phyloP scores from a whole-genome alignment of 1,140 invertebrate species.

The Ectropis grisescens region DNA sequence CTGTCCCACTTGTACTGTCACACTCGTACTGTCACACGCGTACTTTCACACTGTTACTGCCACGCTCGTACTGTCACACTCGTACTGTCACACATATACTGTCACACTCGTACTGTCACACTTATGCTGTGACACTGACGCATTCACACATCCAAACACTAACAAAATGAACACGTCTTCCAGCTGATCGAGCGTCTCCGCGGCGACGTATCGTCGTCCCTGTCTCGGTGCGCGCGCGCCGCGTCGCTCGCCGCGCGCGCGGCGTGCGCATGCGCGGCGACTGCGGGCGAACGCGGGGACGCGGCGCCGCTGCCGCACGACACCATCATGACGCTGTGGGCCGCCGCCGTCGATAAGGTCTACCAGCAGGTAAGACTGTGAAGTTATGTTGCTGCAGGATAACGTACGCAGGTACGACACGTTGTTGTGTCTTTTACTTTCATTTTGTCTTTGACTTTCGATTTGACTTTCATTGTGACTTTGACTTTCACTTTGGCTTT shows the following conservation, averaged over 20 bases:
- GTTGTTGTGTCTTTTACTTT: neutral
- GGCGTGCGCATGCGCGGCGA: conserved; percentile 42
- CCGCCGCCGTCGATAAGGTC: conserved; percentile 41
- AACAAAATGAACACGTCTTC: too few species aligned
- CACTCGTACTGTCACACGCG: too few species aligned
- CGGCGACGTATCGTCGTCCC: conserved; percentile 25
- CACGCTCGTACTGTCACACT: too few species aligned
- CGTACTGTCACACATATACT: too few species aligned
- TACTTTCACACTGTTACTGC: too few species aligned
- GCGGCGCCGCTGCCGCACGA: conserved; percentile 38
- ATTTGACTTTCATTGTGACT: neutral
- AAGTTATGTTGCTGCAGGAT: neutral
- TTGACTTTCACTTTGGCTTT: too few species aligned
- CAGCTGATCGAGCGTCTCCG: conserved; percentile 45
- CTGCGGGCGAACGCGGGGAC: conserved; percentile 49
- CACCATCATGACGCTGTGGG: conserved; percentile 39
- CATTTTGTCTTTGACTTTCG: neutral
- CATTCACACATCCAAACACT: too few species aligned
- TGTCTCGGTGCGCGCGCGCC: conserved; percentile 35
- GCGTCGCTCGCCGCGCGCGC: conserved; percentile 35
- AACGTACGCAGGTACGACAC: neutral
- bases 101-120: too few species aligned
- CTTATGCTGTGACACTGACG: too few species aligned
- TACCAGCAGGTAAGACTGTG: conserved; percentile 38
- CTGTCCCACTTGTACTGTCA: too few species aligned